Base-by-base conservation (phyloP, 2,113 vertebrate genomes). In the Thunnus thynnus region DNA sequence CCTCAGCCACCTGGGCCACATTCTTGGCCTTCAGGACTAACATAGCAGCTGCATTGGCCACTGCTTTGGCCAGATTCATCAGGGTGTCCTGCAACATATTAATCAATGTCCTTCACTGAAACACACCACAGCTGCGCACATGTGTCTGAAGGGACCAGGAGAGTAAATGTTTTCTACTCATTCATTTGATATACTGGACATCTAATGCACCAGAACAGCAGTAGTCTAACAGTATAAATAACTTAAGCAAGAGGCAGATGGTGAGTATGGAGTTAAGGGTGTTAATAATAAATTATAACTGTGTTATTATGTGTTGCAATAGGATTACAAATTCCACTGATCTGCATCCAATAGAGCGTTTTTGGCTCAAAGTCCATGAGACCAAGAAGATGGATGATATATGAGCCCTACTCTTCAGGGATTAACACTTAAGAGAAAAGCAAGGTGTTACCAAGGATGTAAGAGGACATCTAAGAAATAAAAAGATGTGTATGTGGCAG, bases 51-150 rank as follows among this genome's bases (percentile, higher is more conserved):
- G 98, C 98, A 0, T 99, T 99, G 86, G 98, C 98, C 68, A 99
- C 98, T 3, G 98, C 98, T 94, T 99, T 99, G 88, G 98, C 98
- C 92, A 99, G 93, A 91, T 96, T 99, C 98, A 99, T 99, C 92
- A 99, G 95, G 52, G 99, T 97, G 83, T 99, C 98, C 98, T 95
- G 84, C 41, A 90, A 93, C 85, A 88, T 69, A 92, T 86, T 70
- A 80, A 90, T 86, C 86, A 86, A 64, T 75, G 78, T 91, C 88
- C 78, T 87, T 90, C 82, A 91, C 66, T 86, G 72, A 83, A 77
- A 80, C 66, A 58, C 32, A 50, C 36, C 68, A 77, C 86, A 91
- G 89, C 85, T 87, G 82, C 13, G 55, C 54, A 86, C 61, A 82
- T 74, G 84, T 76, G 79, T 82, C 48, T 57, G 69, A 63, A n/a